These are phyloP conservation scores for Limnephilus auricula DNA, from an alignment of 2,888 invertebrate species.

Conservation along the genomic window DNA sequence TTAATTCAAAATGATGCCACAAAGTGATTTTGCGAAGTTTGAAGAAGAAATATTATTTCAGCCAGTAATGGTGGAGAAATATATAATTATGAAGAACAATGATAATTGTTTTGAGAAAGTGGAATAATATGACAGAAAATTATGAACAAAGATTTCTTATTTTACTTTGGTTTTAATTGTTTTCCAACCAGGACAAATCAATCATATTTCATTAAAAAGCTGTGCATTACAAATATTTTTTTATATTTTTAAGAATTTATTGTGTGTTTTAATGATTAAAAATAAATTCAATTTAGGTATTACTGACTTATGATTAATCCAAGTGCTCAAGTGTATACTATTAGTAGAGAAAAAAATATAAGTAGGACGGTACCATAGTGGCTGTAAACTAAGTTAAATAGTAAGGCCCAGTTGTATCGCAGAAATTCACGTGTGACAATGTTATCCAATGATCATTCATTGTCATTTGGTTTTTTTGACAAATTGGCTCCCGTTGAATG, in stretches of 20 bases:
- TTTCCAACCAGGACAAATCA: neutral
- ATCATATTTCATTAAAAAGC: neutral
- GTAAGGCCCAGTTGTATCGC: too few relatives aligned
- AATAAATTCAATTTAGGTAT: too few relatives aligned
- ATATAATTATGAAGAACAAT: neutral
- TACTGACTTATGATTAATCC: neutral
- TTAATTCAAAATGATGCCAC: too few relatives aligned
- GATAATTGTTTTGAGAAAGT: neutral
- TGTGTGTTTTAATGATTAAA: neutral
- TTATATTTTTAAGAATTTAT: neutral
- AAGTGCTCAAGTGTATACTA: too few relatives aligned
- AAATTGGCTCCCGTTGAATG: too few relatives aligned
- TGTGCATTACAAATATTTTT: neutral
- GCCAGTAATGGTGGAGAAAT: neutral
- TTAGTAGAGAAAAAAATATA: too few relatives aligned
- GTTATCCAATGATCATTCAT: too few relatives aligned
- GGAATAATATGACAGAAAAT: neutral
- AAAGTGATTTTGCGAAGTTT: too few relatives aligned
- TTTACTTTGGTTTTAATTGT: neutral
- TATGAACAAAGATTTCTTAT: neutral
- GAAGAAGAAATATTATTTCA: neutral
- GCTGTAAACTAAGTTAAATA: too few relatives aligned
- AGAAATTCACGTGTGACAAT: too few relatives aligned
- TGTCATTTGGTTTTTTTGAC: too few relatives aligned
- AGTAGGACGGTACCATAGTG: too few relatives aligned